phyloP scores from a whole-genome alignment of 2,888 invertebrate genomes.

The Meteorus cinctellus region DNA sequence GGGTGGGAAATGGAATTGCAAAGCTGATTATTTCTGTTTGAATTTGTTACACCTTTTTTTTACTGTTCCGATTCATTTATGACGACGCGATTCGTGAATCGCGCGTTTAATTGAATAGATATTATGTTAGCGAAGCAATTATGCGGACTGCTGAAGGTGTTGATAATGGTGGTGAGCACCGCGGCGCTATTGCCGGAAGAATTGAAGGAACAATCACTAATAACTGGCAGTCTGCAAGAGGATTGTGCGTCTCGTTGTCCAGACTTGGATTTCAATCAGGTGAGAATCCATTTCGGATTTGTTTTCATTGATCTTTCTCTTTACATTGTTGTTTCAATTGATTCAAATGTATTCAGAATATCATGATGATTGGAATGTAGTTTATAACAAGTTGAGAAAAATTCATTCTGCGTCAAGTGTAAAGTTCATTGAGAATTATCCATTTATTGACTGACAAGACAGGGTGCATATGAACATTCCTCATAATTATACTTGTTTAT shows the following conservation, averaged over 20 bases:
- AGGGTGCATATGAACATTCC: constrained; percentile 3
- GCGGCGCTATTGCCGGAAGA: constrained; percentile 62
- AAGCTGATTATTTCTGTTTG: neutral
- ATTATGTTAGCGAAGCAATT: constrained; percentile 68
- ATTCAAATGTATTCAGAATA: constrained; percentile 10
- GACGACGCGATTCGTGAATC: constrained; percentile 22
- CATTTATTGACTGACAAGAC: constrained; percentile 28
- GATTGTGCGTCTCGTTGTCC: constrained; percentile 68
- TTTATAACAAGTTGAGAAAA: constrained; percentile 1
- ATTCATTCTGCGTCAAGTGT: constrained; percentile 31
- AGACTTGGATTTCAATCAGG: constrained; percentile 68
- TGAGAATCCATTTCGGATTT: constrained; percentile 36
- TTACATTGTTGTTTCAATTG: neutral
- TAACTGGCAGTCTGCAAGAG: constrained; percentile 60
- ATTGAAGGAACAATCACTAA: constrained; percentile 56
- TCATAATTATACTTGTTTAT: constrained; percentile 34
- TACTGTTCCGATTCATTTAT: constrained; percentile 6
- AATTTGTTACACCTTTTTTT: neutral
- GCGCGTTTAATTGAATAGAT: constrained; percentile 44
- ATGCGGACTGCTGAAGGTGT: constrained; percentile 62
- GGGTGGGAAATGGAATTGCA: constrained; percentile 1
- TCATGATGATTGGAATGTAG: neutral
- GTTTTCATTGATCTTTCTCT: too few species aligned
- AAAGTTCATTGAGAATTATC: constrained; percentile 41
- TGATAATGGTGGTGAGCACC: constrained; percentile 62